Conservation (phyloP, 2,888 invertebrate genomes). For the Drosophila falleni region DNA sequence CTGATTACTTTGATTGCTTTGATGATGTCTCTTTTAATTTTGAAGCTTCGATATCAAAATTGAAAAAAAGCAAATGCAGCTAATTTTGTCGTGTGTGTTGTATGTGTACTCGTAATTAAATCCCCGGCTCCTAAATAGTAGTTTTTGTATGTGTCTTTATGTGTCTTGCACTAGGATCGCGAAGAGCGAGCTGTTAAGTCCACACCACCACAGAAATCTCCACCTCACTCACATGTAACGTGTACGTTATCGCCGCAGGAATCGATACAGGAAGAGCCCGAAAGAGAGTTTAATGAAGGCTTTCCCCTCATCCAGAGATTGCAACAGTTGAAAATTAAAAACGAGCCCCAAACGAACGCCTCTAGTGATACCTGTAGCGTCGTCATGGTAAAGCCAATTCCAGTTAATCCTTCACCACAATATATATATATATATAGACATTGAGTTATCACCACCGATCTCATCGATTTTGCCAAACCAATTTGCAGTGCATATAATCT, state of each 20-base stretch:
- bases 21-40: slow-evolving; percentile 42
- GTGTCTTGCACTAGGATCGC: slow-evolving; percentile 86
- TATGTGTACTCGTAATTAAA: slow-evolving; percentile 72
- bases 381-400: slow-evolving; percentile 76
- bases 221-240: slow-evolving; percentile 88
- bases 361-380: slow-evolving; percentile 65
- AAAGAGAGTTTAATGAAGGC: slow-evolving; percentile 89
- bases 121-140: slow-evolving; percentile 85
- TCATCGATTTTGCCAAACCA: background rate
- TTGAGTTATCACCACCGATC: background rate
- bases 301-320: slow-evolving; percentile 92
- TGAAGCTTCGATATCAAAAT: slow-evolving; percentile 53
- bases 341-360: slow-evolving; percentile 87
- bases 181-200: slow-evolving; percentile 86
- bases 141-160: slow-evolving; percentile 85
- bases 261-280: slow-evolving; percentile 86
- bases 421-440: background rate
- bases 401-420: slow-evolving; percentile 10
- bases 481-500: background rate
- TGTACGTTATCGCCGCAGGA: slow-evolving; percentile 87
- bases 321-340: slow-evolving; percentile 91
- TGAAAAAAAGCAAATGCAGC: slow-evolving; percentile 27
- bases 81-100: slow-evolving; percentile 71
- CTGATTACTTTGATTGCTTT: background rate
- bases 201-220: slow-evolving; percentile 85